These are phyloP conservation scores for Charaxes varanes DNA, from an alignment of 1,140 invertebrate species.

Conservation along the genomic window DNA sequence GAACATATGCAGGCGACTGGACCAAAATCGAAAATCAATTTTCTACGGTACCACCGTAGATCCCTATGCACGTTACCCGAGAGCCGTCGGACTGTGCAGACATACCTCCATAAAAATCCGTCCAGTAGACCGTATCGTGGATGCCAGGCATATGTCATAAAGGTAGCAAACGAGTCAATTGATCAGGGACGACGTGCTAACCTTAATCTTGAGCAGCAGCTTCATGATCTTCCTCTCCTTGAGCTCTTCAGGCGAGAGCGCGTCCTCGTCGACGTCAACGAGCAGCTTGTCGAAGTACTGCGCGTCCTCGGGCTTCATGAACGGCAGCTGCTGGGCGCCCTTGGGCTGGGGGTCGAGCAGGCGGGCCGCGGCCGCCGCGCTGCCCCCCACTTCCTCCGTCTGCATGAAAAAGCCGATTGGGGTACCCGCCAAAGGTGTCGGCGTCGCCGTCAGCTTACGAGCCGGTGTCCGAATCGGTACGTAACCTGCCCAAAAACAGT, in stretches of 20 bases:
- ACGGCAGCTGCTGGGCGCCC: slow-evolving; percentile 90
- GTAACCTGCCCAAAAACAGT: slow-evolving; percentile 80
- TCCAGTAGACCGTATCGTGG: too few species aligned
- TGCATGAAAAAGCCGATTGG: slow-evolving; percentile 98
- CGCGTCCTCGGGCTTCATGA: slow-evolving; percentile 99
- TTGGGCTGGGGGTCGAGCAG: slow-evolving; percentile 98
- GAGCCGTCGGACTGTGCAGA: too few species aligned
- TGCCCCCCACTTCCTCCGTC: slow-evolving; percentile 84
- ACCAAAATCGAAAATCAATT: too few species aligned
- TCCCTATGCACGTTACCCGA: too few species aligned
- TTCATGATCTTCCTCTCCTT: slow-evolving; percentile 99
- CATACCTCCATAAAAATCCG: too few species aligned
- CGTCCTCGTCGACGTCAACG: slow-evolving; percentile 98
- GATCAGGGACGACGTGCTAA: slow-evolving; percentile 15
- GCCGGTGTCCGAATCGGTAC: slow-evolving; percentile 98
- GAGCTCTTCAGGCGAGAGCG: slow-evolving; percentile 95
- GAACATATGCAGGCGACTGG: too few species aligned
- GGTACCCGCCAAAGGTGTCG: slow-evolving; percentile 95
- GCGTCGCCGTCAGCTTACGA: slow-evolving; percentile 96
- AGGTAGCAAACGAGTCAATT: background rate
- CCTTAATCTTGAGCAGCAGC: slow-evolving; percentile 96
- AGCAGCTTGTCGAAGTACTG: slow-evolving; percentile 99
- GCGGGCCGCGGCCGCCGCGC: slow-evolving; percentile 83
- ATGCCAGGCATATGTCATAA: too few species aligned
- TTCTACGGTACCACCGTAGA: too few species aligned